Conservation (phyloP, 2,797 vertebrate genomes). For the Hoplostethus atlanticus region DNA sequence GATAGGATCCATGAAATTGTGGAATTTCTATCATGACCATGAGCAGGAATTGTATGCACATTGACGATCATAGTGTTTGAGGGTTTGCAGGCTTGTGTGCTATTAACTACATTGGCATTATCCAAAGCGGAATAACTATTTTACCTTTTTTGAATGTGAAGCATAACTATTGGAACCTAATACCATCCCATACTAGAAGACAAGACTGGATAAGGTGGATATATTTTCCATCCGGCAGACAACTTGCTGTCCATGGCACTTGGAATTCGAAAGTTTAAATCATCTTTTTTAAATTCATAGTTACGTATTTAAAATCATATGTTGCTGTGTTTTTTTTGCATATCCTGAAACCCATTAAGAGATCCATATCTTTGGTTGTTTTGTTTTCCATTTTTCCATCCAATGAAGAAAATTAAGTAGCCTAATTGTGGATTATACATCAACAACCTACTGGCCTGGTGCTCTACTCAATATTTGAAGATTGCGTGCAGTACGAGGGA, state of each 20-base stretch:
- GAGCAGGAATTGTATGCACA: slow-evolving; percentile 70
- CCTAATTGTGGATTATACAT: slow-evolving; percentile 80
- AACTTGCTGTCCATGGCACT: slow-evolving; percentile 36
- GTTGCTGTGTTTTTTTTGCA: slow-evolving; percentile 56
- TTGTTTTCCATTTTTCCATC: slow-evolving; percentile 75
- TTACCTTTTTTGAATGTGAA: slow-evolving; percentile 9
- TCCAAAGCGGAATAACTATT: slow-evolving; percentile 72
- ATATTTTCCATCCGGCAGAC: slow-evolving; percentile 61
- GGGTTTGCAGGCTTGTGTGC: slow-evolving; percentile 30
- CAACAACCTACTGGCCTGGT: slow-evolving; percentile 73
- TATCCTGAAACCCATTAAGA: slow-evolving; percentile 70
- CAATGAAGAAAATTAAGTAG: slow-evolving; percentile 73
- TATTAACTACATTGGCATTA: slow-evolving; percentile 40
- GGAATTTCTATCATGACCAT: slow-evolving; percentile 69
- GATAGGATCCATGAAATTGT: slow-evolving; percentile 54
- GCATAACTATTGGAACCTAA: slow-evolving; percentile 49
- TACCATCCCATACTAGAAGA: slow-evolving; percentile 30
- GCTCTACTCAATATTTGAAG: slow-evolving; percentile 73
- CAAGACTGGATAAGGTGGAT: slow-evolving; percentile 67
- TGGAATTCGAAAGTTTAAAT: slow-evolving; percentile 62
- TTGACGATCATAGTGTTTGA: slow-evolving; percentile 37
- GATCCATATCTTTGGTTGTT: slow-evolving; percentile 67
- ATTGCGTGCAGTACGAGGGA: slow-evolving; percentile 71
- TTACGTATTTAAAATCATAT: slow-evolving; percentile 54
- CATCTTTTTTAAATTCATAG: slow-evolving; percentile 50